Base-by-base conservation (phyloP, 2,113 vertebrate genomes). In the Nasalis larvatus region DNA sequence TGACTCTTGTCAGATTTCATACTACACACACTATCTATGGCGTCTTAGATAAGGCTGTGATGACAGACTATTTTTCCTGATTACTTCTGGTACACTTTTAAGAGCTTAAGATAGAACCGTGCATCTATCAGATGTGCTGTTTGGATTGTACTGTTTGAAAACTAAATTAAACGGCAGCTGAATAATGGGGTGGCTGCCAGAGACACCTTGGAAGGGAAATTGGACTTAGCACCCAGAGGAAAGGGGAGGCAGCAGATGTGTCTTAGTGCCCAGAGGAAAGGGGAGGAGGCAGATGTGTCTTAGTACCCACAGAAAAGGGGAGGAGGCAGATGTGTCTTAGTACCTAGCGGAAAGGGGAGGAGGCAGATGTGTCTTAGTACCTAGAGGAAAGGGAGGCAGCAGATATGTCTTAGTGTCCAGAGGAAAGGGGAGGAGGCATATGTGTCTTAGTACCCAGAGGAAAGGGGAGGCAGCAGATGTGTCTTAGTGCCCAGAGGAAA, bases 101-200 rank as follows among this genome's bases (percentile, higher is more conserved):
- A 86, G 96, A 83, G 93, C 73, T 77, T 83, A 45, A 63, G 60
- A 68, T 3, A 94, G 93, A 30, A 11, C 49, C 5, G 54, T 0
- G 37, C 23, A 96, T 45, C 86, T 30, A 83, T 66, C 92, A 95
- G 68, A 71, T 54, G 66, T 25, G 89, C 85, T 83, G 77, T 80
- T 93, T 47, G 74, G 78, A 92, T 37, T 49, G 76, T 12, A 35
- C 68, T 76, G 73, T 63, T 92, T 89, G 94, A 66, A 94, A 96
- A 93, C 86, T 91, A 94, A 92, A 97, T 69, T 90, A 93, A 94
- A 82, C 11, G 13, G 85, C 69, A 76, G 91, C 27, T 97, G 86
- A 96, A 42, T 81, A 77, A 83, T 30, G 74, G 86, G 49, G 81
- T 40, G 37, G 83, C 77, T 54, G 80, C 35, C 37, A 89, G 63